A percentile compares a stretch with the other conserved stretches of the same genome.
These are phyloP conservation scores for Cryptoprocta ferox DNA, from an alignment of 2,797 vertebrate genomes.

Conservation along the genomic window DNA sequence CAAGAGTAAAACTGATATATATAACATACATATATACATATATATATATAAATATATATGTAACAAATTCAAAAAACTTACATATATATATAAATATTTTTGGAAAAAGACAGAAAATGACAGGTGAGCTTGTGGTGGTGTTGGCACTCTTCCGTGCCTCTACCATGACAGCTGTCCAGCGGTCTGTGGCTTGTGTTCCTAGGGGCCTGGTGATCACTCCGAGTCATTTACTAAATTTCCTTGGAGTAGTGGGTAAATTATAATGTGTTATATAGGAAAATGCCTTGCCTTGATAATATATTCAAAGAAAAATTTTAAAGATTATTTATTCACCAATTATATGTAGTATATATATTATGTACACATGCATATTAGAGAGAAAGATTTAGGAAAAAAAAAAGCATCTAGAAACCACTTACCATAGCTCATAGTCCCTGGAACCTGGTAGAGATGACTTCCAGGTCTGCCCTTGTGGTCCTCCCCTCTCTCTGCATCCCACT, in stretches of 20 bases:
- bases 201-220: neutral
- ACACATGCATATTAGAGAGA: neutral
- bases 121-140: accelerated
- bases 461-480: no score
- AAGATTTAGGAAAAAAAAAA: neutral
- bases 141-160: no score
- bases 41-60: neutral
- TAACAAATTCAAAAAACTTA: no score
- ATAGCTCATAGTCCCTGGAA: neutral
- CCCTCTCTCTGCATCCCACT: neutral
- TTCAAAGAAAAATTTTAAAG: neutral
- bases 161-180: neutral
- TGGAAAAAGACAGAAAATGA: neutral
- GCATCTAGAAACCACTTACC: neutral
- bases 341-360: neutral
- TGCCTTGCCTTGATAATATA: neutral
- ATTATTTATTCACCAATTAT: neutral
- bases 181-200: neutral
- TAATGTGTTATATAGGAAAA: slow-evolving; percentile 64
- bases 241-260: slow-evolving; percentile 59
- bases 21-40: neutral
- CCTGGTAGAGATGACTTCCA: neutral
- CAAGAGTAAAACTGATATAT: neutral
- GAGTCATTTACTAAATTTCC: slow-evolving; percentile 79
- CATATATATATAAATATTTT: neutral